Evolutionary conservation across 2,888 invertebrate genomes (phyloP).

Genomic region (Hypomecis atomaria): DNA sequence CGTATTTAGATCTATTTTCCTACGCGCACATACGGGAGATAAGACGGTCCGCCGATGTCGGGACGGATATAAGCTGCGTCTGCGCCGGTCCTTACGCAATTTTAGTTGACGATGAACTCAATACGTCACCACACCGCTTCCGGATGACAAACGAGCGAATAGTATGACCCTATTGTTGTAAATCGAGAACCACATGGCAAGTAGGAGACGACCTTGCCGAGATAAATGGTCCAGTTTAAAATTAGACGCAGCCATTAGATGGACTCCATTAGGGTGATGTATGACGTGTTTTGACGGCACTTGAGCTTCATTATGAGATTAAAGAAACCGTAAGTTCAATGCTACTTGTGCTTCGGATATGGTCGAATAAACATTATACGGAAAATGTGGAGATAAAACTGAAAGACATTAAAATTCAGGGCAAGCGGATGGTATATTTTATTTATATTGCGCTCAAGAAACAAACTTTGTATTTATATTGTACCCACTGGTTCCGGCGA

Average conservation of each 20-base stretch:
- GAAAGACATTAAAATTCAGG: slow-evolving; percentile 42
- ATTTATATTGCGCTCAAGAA: slow-evolving; percentile 42
- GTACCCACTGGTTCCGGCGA: slow-evolving; percentile 23
- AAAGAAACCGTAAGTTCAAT: slow-evolving; percentile 43
- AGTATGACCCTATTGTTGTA: slow-evolving; percentile 59
- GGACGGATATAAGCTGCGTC: slow-evolving; percentile 78
- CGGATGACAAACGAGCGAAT: slow-evolving; percentile 72
- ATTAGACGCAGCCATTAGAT: slow-evolving; percentile 54
- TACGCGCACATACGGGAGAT: slow-evolving; percentile 51
- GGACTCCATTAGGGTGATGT: slow-evolving; percentile 52
- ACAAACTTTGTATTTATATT: slow-evolving; percentile 14
- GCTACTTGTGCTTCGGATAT: slow-evolving; percentile 35
- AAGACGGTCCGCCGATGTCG: slow-evolving; percentile 51
- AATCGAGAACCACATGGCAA: slow-evolving; percentile 59
- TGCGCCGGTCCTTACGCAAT: slow-evolving; percentile 79
- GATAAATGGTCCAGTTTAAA: slow-evolving; percentile 49
- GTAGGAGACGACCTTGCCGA: slow-evolving; percentile 61
- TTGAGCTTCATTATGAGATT: slow-evolving; percentile 50
- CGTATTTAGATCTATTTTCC: slow-evolving; percentile 62
- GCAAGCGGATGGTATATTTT: slow-evolving; percentile 46
- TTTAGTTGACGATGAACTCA: slow-evolving; percentile 77
- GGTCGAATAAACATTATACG: slow-evolving; percentile 43
- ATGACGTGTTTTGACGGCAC: slow-evolving; percentile 52
- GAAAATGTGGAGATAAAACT: slow-evolving; percentile 50
- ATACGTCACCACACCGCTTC: slow-evolving; percentile 77